A percentile compares a stretch with the other conserved stretches of the same genome.
Conservation (phyloP, 2,888 invertebrate genomes). For the Camponotus fellah region DNA sequence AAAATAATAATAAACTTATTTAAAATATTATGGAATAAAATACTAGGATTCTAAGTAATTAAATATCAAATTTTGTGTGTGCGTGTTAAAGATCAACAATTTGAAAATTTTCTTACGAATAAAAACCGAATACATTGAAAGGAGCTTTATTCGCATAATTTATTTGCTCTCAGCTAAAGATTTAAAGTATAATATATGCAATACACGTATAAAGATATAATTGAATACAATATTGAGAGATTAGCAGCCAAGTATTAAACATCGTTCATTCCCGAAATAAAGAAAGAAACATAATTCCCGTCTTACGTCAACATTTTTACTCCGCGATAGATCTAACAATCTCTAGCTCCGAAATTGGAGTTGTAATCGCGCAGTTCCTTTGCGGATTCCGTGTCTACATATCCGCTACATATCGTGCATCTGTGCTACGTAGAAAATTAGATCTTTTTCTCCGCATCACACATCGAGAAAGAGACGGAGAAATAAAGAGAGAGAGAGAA, state of each 20-base stretch:
- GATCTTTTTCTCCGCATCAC: conserved; percentile 48
- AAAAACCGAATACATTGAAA: neutral
- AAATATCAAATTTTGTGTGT: no score
- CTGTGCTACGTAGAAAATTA: conserved; percentile 63
- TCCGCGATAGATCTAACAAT: conserved; percentile 24
- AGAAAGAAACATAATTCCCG: neutral
- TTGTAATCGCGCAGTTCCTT: conserved; percentile 20
- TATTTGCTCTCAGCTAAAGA: neutral
- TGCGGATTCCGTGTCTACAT: neutral
- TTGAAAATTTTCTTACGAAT: neutral
- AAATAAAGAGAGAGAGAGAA: no score
- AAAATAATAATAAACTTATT: no score
- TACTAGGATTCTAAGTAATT: no score
- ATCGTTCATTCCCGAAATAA: neutral
- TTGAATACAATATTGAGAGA: neutral
- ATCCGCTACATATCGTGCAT: neutral
- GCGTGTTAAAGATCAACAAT: neutral
- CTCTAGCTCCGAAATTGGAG: conserved; percentile 24
- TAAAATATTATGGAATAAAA: no score
- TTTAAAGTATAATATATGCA: neutral
- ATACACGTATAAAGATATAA: neutral
- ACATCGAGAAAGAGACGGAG: conserved; percentile 9
- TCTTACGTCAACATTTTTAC: no score
- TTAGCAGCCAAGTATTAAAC: neutral
- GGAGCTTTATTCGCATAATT: neutral